These are phyloP conservation scores for Phyllostomus hastatus DNA, from an alignment of 2,113 vertebrate genomes.

Conservation along the genomic window DNA sequence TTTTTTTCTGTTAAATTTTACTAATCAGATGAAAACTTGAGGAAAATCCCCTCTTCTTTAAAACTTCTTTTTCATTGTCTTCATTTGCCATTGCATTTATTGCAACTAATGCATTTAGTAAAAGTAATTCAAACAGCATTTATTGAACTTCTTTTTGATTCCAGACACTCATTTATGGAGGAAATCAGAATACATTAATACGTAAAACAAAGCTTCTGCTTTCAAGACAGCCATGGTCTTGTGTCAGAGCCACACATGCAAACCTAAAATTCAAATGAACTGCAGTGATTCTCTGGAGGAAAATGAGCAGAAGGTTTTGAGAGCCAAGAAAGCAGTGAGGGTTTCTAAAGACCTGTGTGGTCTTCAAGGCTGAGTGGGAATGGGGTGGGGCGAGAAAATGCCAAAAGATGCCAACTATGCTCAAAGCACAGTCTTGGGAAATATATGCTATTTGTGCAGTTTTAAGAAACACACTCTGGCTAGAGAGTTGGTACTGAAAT, in stretches of 20 bases:
- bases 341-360: neutral
- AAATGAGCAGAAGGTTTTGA: neutral
- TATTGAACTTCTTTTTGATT: neutral
- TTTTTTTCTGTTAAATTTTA: neutral
- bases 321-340: neutral
- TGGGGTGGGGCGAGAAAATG: neutral
- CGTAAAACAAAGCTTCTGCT: neutral
- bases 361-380: neutral
- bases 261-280: neutral
- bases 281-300: neutral
- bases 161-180: neutral
- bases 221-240: neutral
- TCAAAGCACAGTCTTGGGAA: neutral
- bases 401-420: neutral
- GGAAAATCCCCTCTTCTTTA: neutral
- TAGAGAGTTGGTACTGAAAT: neutral
- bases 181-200: neutral
- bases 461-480: neutral
- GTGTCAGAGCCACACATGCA: neutral
- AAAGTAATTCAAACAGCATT: neutral
- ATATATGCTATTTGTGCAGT: neutral
- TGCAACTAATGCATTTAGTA: neutral
- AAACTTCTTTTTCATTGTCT: neutral
- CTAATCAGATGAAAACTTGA: neutral
- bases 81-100: neutral